Conservation (phyloP, 2,888 invertebrate genomes). For the Coenonympha glycerion region DNA sequence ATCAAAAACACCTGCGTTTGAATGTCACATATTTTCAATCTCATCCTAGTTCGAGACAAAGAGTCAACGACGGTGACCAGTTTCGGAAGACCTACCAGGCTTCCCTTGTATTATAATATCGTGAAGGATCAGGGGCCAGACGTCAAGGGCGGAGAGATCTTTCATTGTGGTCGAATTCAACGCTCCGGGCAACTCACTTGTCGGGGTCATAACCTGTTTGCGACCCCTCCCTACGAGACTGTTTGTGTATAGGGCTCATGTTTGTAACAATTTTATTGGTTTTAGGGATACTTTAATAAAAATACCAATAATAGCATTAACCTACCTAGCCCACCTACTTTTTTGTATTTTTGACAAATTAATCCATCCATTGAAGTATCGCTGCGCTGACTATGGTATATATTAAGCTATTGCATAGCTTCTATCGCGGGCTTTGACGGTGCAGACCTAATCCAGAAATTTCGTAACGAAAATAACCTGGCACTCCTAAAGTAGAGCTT, state of each 20-base stretch:
- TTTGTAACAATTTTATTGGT: slow-evolving; percentile 52
- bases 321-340: too few relatives aligned
- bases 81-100: slow-evolving; percentile 36
- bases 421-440: too few relatives aligned
- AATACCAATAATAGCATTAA: too few relatives aligned
- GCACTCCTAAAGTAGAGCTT: too few relatives aligned
- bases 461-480: too few relatives aligned
- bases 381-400: too few relatives aligned
- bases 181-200: slow-evolving; percentile 72
- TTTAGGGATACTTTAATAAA: slow-evolving; percentile 7
- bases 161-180: slow-evolving; percentile 50
- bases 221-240: slow-evolving; percentile 71
- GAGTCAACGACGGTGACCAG: slow-evolving; percentile 49
- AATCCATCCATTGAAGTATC: too few relatives aligned
- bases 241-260: slow-evolving; percentile 54
- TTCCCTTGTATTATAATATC: slow-evolving; percentile 29
- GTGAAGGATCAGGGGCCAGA: slow-evolving; percentile 34
- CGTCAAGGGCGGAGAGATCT: slow-evolving; percentile 45
- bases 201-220: slow-evolving; percentile 76
- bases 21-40: slow-evolving; percentile 56
- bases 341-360: too few relatives aligned
- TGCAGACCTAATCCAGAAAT: too few relatives aligned
- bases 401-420: too few relatives aligned
- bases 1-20: slow-evolving; percentile 31
- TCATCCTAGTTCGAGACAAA: slow-evolving; percentile 68